Evolutionary conservation across 2,113 vertebrate species (phyloP).

Genomic region (Clarias macrocephalus): DNA sequence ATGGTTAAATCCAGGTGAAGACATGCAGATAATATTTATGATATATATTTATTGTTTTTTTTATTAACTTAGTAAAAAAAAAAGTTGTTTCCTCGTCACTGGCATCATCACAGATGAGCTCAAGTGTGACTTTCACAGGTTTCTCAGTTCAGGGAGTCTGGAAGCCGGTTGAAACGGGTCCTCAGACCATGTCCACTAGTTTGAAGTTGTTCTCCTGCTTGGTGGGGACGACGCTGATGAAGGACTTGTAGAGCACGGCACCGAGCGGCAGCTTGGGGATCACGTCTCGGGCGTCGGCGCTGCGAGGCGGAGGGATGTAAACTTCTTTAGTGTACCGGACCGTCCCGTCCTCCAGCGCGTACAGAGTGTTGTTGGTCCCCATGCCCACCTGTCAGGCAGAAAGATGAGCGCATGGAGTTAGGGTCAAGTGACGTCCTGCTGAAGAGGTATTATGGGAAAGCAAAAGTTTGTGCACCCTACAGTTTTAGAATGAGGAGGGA

Average conservation of each 20-base stretch:
- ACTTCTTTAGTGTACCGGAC: conserved; percentile 92
- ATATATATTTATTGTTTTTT: not conserved
- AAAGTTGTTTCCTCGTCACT: not conserved
- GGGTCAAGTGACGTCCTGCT: not conserved
- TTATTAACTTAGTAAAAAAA: conserved; percentile 3
- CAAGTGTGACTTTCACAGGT: not conserved
- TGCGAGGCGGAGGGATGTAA: conserved; percentile 80
- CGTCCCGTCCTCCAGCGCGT: conserved; percentile 86
- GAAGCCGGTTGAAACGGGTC: not conserved
- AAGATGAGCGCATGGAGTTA: not conserved
- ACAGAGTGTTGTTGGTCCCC: conserved; percentile 85
- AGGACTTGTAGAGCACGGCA: conserved; percentile 91
- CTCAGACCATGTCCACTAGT: conserved; percentile 85
- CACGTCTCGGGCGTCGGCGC: conserved; percentile 67
- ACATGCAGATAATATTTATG: not conserved
- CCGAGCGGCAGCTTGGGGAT: conserved; percentile 83
- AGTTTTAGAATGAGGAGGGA: not conserved
- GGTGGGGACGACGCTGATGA: conserved; percentile 83
- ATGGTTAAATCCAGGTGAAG: no score
- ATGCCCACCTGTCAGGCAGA: conserved; percentile 80
- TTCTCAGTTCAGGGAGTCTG: not conserved
- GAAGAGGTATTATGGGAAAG: not conserved
- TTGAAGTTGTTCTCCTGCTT: conserved; percentile 84
- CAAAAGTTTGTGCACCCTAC: not conserved
- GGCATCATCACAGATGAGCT: not conserved